Evolutionary conservation across 2,113 vertebrate genomes (phyloP), one percentile per base, ranked within the genome.

Genomic region (Saguinus imperator): DNA sequence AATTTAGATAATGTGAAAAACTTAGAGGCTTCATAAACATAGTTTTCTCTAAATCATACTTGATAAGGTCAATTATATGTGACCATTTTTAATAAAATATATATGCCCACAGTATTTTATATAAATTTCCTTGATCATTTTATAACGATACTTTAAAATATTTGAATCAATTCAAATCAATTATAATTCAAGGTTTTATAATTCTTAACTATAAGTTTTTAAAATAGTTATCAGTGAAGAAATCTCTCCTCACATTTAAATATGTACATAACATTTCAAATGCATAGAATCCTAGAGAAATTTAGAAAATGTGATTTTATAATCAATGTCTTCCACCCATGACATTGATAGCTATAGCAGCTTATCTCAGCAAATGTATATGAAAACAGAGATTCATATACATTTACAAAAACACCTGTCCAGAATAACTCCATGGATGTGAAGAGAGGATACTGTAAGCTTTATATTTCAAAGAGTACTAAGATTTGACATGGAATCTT

Each of bases 1-100:
- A 96, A 89, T 91, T 94, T 82, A 86, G 88, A 87, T 96, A 92
- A 52, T 40, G 25, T 37, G 55, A 79, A 94, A 89, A 94, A 89
- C 48, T 93, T 43, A 96, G 50, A 77, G 35, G 75, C 68, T 45
- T 86, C 52, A 57, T 27, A 8, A 70, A 79, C 70, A 55, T 21
- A 1, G 55, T 89, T 87, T 93, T 96, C 70, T 91, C 50, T 79
- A 95, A 95, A 68, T 3, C 12, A 87, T 50, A 89, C 17, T 87
- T 43, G 37, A 79, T 40, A 95, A 77, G 20, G 83, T 87, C 43
- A 91, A 61, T 32, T 76, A 94, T 35, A 93, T 5, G 64, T n/a
- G 77, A 77, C n/a, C 6, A 61, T 89, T 82, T 89, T 73, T 2
- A 32, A 92, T 82, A 91, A 96, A 90, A 45, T 68, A 70, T 35